A percentile compares a stretch with the other conserved stretches of the same genome.
Conservation (phyloP, 2,888 invertebrate species). For the Napeogenes sylphis region DNA sequence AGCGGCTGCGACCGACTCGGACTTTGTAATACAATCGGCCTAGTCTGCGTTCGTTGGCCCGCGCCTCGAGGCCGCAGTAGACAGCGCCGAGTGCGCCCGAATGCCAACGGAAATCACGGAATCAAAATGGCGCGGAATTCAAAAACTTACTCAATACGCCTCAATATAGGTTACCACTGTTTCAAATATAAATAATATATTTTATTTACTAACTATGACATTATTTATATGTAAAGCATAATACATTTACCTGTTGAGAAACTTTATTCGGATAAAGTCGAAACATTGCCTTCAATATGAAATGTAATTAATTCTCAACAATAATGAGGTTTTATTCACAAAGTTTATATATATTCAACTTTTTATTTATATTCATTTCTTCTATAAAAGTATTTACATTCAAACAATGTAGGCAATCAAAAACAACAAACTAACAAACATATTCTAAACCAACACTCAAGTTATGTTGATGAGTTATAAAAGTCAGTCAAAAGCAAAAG, state of each 20-base stretch:
- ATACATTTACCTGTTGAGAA: no score
- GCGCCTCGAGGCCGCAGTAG: conserved; percentile 62
- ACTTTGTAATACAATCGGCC: conserved; percentile 77
- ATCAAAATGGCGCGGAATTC: conserved; percentile 30
- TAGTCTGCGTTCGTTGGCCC: conserved; percentile 76
- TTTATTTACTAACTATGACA: background rate
- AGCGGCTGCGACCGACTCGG: conserved; percentile 69
- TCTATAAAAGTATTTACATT: no score
- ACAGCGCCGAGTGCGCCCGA: conserved; percentile 46
- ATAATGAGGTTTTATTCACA: no score
- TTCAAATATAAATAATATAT: conserved; percentile 2
- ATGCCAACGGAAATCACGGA: conserved; percentile 50
- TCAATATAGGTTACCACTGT: conserved; percentile 14
- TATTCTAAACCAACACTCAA: no score
- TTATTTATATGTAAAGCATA: no score
- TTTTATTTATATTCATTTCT: no score
- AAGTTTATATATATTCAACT: no score
- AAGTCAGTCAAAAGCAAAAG: conserved; percentile 48
- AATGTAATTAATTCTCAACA: no score
- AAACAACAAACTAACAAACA: no score
- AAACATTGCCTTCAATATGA: no score
- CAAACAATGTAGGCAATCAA: no score
- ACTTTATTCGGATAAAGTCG: no score
- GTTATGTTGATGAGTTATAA: conserved; percentile 1
- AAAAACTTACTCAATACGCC: conserved; percentile 29